Evolutionary conservation across 2,888 invertebrate species (phyloP), one percentile per base, ranked within the genome.

Genomic region (Parapristionchus giblindavisi): DNA sequence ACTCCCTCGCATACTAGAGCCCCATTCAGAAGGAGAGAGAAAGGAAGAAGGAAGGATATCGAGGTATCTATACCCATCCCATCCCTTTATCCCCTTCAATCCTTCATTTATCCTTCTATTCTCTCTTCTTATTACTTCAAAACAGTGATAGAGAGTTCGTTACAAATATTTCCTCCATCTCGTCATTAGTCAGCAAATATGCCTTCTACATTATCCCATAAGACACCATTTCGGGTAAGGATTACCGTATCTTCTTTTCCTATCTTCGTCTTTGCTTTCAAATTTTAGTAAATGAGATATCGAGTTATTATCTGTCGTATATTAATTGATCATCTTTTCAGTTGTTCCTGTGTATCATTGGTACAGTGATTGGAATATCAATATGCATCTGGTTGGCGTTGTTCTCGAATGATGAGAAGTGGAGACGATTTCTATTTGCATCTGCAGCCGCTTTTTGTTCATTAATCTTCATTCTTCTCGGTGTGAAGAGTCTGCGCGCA

Each of bases 331-430:
- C 14, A 11, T 52, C 4, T 32, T 80, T 83, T n/a, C 78, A 84
- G 83, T 72, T 84, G 21, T 81, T 84, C 63, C 78, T 84, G 5
- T 84, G 84, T 75, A 73, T 81, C 21, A 79, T 83, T 77, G 84
- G 84, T n/a, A 77, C 80, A 8, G 66, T 81, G n/a, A 80, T 84
- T 65, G 80, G 81, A 54, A 75, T 82, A 29, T 79, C 83, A 11
- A 83, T 84, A 48, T 80, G 82, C 60, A 72, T 83, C 34, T 84
- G 84, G 84, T 71, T 82, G 11, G 82, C 81, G 24, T 61, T 77
- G 8, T 84, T 84, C 78, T 76, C 76, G 32, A 77, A 78, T 36
- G 83, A 84, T 60, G 43, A 61, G 24, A 78, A 77, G 14, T 78
- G 78, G 79, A 77, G 82, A 32, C 79, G 84, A 21, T 77, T 82